Evolutionary conservation across 2,113 vertebrate genomes (phyloP).

Genomic region (Camelus bactrianus): DNA sequence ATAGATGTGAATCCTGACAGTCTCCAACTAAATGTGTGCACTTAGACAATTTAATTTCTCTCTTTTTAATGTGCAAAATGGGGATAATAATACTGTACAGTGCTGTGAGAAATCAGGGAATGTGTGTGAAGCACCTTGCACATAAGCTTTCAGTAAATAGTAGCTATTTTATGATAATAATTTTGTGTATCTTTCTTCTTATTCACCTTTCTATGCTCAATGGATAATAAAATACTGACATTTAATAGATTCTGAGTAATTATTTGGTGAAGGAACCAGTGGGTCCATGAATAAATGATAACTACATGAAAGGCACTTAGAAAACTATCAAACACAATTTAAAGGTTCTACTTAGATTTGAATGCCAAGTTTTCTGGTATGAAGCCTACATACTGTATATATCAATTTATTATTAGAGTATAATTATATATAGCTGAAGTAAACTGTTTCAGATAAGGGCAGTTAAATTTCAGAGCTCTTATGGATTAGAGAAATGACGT

Average conservation of each 20-base stretch:
- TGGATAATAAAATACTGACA: constrained; percentile 29
- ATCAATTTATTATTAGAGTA: background rate
- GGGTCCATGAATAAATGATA: constrained; percentile 55
- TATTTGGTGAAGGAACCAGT: constrained; percentile 49
- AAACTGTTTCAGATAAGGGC: constrained; percentile 26
- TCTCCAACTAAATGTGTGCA: background rate
- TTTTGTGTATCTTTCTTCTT: background rate
- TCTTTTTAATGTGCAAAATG: background rate
- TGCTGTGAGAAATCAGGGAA: constrained; percentile 21
- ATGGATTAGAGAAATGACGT: constrained; percentile 14
- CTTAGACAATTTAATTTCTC: background rate
- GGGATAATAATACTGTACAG: background rate
- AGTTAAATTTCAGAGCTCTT: constrained; percentile 31
- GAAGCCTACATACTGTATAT: background rate
- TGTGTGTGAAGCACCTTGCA: constrained; percentile 4
- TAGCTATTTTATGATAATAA: constrained; percentile 5
- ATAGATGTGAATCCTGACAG: background rate
- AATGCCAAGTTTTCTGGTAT: constrained; percentile 10
- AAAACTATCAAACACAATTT: constrained; percentile 24
- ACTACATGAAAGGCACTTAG: constrained; percentile 16
- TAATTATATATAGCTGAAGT: constrained; percentile 11
- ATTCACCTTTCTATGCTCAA: background rate
- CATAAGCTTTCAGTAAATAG: background rate
- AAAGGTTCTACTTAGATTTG: constrained; percentile 38
- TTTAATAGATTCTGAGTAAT: constrained; percentile 33